A percentile compares a stretch with the other conserved stretches of the same genome.
Conservation (phyloP, 2,888 invertebrate genomes). For the Amphipyra berbera region DNA sequence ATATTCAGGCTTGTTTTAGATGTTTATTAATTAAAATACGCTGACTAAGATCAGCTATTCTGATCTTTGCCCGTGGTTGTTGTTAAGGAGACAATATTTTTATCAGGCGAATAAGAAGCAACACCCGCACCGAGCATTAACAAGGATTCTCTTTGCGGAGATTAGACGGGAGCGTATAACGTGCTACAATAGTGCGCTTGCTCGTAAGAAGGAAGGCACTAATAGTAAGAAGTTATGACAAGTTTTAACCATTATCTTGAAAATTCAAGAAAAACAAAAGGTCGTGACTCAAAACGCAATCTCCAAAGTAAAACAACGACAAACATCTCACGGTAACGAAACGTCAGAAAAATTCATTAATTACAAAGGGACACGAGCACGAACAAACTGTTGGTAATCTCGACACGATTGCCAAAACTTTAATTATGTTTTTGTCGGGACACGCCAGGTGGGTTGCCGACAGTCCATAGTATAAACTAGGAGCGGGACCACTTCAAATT, state of each 20-base stretch:
- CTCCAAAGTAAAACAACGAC: slow-evolving; percentile 3
- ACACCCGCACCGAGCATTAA: no score
- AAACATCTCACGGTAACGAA: slow-evolving; percentile 33
- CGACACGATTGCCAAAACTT: slow-evolving; percentile 67
- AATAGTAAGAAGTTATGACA: no score
- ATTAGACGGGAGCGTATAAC: no score
- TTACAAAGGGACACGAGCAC: slow-evolving; percentile 33
- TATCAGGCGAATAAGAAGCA: no score
- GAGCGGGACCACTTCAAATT: background rate
- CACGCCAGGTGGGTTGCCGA: slow-evolving; percentile 53
- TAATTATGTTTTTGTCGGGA: slow-evolving; percentile 78
- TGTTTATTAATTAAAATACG: no score
- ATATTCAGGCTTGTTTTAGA: no score
- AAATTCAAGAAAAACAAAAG: background rate
- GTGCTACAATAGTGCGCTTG: no score
- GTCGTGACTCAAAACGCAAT: background rate
- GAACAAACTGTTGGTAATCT: slow-evolving; percentile 57
- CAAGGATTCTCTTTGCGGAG: no score
- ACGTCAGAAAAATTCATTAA: slow-evolving; percentile 57
- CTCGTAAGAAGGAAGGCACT: no score
- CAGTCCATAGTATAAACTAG: slow-evolving; percentile 6
- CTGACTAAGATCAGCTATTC: background rate
- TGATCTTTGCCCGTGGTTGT: background rate
- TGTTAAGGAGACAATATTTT: no score
- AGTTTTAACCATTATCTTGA: background rate